These are phyloP conservation scores for Telenomus remus DNA, from an alignment of 1,140 invertebrate species.

Conservation along the genomic window DNA sequence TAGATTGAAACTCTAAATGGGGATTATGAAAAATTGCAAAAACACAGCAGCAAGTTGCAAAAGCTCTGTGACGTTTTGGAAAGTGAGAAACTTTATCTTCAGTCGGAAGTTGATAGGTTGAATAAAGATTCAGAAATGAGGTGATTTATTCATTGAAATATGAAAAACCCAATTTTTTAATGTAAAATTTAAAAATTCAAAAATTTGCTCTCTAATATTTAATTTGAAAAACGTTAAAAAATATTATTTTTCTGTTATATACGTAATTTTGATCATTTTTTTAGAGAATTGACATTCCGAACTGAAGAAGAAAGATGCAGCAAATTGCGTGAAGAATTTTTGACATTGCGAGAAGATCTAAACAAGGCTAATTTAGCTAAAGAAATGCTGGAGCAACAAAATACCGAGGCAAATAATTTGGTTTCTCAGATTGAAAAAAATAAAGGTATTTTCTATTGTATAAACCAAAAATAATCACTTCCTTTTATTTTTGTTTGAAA, in stretches of 20 bases:
- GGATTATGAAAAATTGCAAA: slow-evolving; percentile 86
- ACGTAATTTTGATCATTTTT: not conserved
- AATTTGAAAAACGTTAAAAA: too few species aligned
- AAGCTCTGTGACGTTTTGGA: slow-evolving; percentile 83
- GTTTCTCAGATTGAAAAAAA: slow-evolving; percentile 85
- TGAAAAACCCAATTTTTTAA: too few species aligned
- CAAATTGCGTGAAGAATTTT: slow-evolving; percentile 83
- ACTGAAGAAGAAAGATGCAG: slow-evolving; percentile 85
- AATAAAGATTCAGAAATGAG: slow-evolving; percentile 82
- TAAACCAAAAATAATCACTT: not conserved
- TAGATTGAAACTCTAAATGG: slow-evolving; percentile 83
- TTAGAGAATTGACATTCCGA: slow-evolving; percentile 74
- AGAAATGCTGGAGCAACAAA: slow-evolving; percentile 87
- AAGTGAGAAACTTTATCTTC: slow-evolving; percentile 84
- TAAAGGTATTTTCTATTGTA: slow-evolving; percentile 77
- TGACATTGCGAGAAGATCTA: slow-evolving; percentile 84
- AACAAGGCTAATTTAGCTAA: slow-evolving; percentile 82
- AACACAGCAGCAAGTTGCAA: slow-evolving; percentile 82
- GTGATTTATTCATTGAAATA: slow-evolving; percentile 54
- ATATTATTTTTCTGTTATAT: not conserved
- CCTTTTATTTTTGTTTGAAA: too few species aligned
- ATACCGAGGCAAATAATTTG: slow-evolving; percentile 83
- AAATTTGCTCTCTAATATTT: too few species aligned
- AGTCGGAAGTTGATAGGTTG: slow-evolving; percentile 82
- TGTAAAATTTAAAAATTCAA: too few species aligned